Base-by-base conservation (phyloP, 2,888 invertebrate species). In the Ormyrus nitidulus region DNA sequence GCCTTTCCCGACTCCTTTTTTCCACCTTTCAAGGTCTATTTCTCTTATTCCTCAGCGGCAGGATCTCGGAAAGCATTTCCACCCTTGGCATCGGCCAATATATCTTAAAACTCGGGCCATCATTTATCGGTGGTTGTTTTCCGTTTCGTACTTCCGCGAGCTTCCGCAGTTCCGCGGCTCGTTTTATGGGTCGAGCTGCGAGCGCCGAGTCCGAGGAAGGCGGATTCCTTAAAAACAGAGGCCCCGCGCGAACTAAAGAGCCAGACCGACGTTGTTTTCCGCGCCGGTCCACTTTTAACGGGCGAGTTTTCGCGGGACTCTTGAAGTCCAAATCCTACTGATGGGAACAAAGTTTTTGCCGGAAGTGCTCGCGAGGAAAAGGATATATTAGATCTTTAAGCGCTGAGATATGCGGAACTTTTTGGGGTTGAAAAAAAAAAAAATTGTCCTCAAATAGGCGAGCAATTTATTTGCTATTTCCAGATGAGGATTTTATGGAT, bases 121-220 rank as follows among this genome's bases (percentile, higher is more conserved):
- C 81, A 81, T 83, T 83, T 83, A 83, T 83, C 79, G 81, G 82
- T 64, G 82, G 71, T 83, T 83, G 83, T 83, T 83, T 83, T 83
- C 79, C 83, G 82, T 83, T 83, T 81, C 80, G 71, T 83, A 83
- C 77, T 80, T 83, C 71, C 77, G 68, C 79, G 64, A 58, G 48
- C 65, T 80, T 80, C 79, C 71, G 76, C 72, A 80, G 76, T 77
- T 77, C 34, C 34, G 34, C 70, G 68, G 54, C 49, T 62, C 65
- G 72, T 51, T 80, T 76, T 72, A 65, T 69, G 69, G 72, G 74
- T 61, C 77, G 79, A 62, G 34, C 34, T 34, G 34, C 34, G 34
- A 51, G 34, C 74, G 78, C 34, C 34, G 34, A 34, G 66, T 49
- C 48, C 53, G 54, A 56, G 80, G 80, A 69, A 83, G 51, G 34